A percentile compares a stretch with the other conserved stretches of the same genome.
Evolutionary conservation across 1,140 invertebrate genomes (phyloP).

Genomic region (Cyphomyrmex costatus): DNA sequence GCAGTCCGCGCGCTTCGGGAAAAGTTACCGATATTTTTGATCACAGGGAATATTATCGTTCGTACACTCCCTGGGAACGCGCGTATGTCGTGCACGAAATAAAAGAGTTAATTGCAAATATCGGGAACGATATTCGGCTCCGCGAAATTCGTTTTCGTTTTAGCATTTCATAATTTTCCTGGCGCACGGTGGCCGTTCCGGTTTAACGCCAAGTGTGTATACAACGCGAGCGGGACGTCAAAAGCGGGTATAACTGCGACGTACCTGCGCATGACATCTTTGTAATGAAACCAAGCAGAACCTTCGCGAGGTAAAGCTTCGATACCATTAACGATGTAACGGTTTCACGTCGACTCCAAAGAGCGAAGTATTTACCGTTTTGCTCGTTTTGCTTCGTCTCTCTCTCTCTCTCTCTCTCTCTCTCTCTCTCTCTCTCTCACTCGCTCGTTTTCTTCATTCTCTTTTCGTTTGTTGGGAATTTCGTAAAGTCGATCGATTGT

Average conservation of each 20-base stretch:
- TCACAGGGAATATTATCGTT: not conserved
- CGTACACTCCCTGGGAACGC: not conserved
- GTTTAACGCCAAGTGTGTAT: slow-evolving; percentile 62
- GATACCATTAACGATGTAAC: slow-evolving; percentile 66
- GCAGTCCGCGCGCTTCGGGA: not conserved
- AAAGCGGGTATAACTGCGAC: slow-evolving; percentile 65
- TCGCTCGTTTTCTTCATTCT: not conserved
- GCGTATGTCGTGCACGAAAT: slow-evolving; percentile 21
- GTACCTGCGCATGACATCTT: slow-evolving; percentile 73
- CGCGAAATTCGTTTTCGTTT: slow-evolving; percentile 58
- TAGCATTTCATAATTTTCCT: slow-evolving; percentile 62
- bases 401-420: not conserved
- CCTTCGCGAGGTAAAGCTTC: slow-evolving; percentile 61
- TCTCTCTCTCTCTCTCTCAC: not conserved
- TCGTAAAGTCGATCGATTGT: not conserved
- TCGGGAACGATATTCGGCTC: slow-evolving; percentile 50
- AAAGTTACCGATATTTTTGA: slow-evolving; percentile 48
- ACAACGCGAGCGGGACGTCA: slow-evolving; percentile 65
- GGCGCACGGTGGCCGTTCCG: slow-evolving; percentile 39
- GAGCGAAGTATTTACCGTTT: slow-evolving; percentile 59
- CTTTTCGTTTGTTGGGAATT: slow-evolving; percentile 25
- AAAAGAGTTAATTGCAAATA: slow-evolving; percentile 62
- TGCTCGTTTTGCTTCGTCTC: slow-evolving; percentile 11
- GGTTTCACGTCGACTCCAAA: slow-evolving; percentile 57
- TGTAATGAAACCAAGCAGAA: slow-evolving; percentile 67